These are phyloP conservation scores for Eublepharis macularius DNA, from an alignment of 2,113 vertebrate species.

Conservation along the genomic window DNA sequence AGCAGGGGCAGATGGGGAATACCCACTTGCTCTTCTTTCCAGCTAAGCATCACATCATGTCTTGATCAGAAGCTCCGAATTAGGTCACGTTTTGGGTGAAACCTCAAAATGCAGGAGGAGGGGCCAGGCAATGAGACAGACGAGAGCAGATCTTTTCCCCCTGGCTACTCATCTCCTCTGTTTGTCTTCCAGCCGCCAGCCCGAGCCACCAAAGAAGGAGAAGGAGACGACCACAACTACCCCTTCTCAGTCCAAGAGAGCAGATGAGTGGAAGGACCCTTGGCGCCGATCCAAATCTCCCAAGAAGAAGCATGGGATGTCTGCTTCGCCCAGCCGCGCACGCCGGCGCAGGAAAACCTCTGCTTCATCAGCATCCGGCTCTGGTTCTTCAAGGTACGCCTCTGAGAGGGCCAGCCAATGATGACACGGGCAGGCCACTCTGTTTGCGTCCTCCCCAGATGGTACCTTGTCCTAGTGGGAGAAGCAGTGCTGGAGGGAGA, in stretches of 20 bases:
- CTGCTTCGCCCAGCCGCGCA: constrained; percentile 85
- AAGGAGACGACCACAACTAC: constrained; percentile 43
- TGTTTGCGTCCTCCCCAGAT: not conserved
- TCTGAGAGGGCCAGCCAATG: accelerated
- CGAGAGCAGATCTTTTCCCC: not conserved
- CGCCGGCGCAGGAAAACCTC: constrained; percentile 88
- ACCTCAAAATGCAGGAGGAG: not conserved
- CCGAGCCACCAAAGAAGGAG: constrained; percentile 88
- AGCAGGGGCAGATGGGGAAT: not conserved
- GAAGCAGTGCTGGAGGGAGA: not conserved
- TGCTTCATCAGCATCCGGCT: constrained; percentile 89
- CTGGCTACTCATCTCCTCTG: no score
- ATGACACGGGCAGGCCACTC: no score
- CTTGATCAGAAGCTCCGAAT: no score
- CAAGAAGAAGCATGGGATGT: constrained; percentile 84
- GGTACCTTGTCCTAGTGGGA: not conserved
- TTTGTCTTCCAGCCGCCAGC: constrained; percentile 71
- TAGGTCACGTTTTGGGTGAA: not conserved
- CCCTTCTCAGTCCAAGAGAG: constrained; percentile 79
- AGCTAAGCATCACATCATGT: not conserved
- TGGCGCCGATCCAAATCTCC: constrained; percentile 99
- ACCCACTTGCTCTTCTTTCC: not conserved
- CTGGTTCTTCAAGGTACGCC: constrained; percentile 91
- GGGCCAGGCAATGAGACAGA: not conserved
- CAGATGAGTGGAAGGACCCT: constrained; percentile 97